Base-by-base conservation (phyloP, 2,113 vertebrate genomes). In the Hippocampus mohnikei region DNA sequence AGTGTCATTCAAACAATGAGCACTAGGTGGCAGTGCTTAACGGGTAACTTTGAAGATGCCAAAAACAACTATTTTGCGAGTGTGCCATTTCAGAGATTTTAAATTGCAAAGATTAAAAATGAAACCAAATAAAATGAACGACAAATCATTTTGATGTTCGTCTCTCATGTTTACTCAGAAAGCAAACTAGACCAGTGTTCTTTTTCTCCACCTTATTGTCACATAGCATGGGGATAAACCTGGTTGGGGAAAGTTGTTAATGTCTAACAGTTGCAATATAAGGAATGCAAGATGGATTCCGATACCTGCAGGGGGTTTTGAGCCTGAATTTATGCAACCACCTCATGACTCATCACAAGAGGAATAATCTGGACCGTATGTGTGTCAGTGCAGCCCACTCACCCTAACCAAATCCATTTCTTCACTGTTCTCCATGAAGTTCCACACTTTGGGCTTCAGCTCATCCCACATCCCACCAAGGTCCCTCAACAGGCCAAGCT, bases 361-460 rank as follows among this genome's bases (percentile, higher is more conserved):
- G 33, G 33, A 37, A 37, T 7, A 37, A 37, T 37, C 33, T 33
- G 5, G 29, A 33, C 29, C 29, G 37, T 52, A 23, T 1, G 40
- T 52, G 62, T 33, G 50, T 61, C 56, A 48, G 37, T 12, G 27
- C 3, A 13, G 69, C 5, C 8, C 29, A 88, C 96, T 94, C 81
- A 99, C 97, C 94, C 96, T 91, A 69, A 99, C 90, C 37, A 98
- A 88, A 80, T 98, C 94, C 94, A 99, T 94, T 87, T 98, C 96
- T 75, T 93, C 92, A 65, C 95, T 95, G 15, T 87, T 93, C 87
- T 99, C 95, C 93, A 99, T 93, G 77, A 98, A 99, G 5, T 85
- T 91, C 94, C 93, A 95, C 63, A 99, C 76, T 87, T 95, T 95
- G 2, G 95, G 95, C 70, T 87, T 95, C 84, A 97, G 88, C 72